Conservation (phyloP, 2,797 vertebrate species). For the Bradypodion pumilum region DNA sequence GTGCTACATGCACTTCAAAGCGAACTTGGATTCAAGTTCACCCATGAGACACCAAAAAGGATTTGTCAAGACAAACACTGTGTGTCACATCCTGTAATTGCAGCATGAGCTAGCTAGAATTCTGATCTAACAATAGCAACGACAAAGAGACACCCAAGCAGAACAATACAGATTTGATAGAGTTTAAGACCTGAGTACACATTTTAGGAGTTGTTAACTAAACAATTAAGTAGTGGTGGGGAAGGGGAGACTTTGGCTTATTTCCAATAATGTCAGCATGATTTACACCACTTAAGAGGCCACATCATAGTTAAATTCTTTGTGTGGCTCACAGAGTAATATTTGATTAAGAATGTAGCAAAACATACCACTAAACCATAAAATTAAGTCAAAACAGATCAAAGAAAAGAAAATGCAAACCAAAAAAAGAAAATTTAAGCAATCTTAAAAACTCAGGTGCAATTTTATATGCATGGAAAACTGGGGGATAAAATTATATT, state of each 20-base stretch:
- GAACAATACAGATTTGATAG: not conserved
- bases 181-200: not conserved
- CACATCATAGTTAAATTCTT: not conserved
- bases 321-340: not conserved
- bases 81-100: slow-evolving; percentile 8
- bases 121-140: not conserved
- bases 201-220: no score
- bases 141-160: not conserved
- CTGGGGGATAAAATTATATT: no score
- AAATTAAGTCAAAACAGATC: not conserved
- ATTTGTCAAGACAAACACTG: slow-evolving; percentile 10
- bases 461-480: no score
- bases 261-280: not conserved
- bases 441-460: not conserved
- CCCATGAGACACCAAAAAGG: not conserved
- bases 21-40: slow-evolving; percentile 7
- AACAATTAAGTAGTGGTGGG: not conserved
- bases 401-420: not conserved
- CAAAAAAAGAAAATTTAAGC: not conserved
- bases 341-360: not conserved
- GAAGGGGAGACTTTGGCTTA: not conserved
- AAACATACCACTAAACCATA: not conserved
- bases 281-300: not conserved
- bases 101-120: not conserved
- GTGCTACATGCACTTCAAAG: not conserved